These are phyloP conservation scores for Catharus minimus DNA, from an alignment of 2,113 vertebrate species.

Conservation along the genomic window DNA sequence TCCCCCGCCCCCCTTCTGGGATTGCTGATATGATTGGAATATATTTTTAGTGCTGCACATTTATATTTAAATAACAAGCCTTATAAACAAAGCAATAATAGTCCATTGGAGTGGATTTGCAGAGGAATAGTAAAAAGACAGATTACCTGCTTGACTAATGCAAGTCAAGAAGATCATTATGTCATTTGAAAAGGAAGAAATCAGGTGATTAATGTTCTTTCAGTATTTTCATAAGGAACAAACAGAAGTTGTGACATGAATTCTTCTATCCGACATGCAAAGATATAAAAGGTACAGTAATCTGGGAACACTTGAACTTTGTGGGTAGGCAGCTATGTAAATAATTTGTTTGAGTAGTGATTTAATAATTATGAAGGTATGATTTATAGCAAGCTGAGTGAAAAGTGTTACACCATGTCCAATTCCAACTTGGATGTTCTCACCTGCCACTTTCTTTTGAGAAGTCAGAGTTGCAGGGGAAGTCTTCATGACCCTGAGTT, in stretches of 20 bases:
- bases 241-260: not conserved
- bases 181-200: not conserved
- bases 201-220: not conserved
- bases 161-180: not conserved
- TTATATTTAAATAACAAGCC: constrained; percentile 11
- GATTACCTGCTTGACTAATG: not conserved
- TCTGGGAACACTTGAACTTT: not conserved
- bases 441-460: not conserved
- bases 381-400: not conserved
- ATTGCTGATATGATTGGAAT: not conserved
- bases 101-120: not conserved
- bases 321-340: not conserved
- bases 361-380: not conserved
- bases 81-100: not conserved
- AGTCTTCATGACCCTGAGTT: not conserved
- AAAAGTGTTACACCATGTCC: not conserved
- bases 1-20: not conserved
- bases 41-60: not conserved
- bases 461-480: not conserved
- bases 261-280: not conserved
- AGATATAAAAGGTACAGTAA: not conserved
- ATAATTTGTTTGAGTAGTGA: not conserved
- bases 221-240: constrained; percentile 2
- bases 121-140: not conserved
- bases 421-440: not conserved